A percentile compares a stretch with the other conserved stretches of the same genome.
phyloP scores from a whole-genome alignment of 2,888 invertebrate genomes.

The Hanleya hanleyi region DNA sequence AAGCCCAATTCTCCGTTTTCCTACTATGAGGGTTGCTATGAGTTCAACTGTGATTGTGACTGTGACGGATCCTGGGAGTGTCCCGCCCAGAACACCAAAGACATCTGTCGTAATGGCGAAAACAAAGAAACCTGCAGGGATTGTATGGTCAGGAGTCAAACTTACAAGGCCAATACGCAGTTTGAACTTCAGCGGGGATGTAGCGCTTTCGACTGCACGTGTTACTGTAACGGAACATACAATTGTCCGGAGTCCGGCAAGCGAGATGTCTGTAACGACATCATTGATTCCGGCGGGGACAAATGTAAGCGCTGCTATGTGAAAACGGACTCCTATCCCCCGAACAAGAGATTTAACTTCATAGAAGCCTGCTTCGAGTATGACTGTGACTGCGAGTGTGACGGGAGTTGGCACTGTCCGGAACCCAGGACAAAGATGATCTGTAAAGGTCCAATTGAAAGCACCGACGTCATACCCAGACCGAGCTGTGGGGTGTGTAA shows the following conservation, averaged over 20 bases:
- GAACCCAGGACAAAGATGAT: background rate
- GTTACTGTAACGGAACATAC: background rate
- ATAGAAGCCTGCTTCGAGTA: background rate
- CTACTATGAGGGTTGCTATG: conserved; percentile 49
- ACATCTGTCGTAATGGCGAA: conserved; percentile 40
- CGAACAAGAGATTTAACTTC: background rate
- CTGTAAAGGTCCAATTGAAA: conserved; percentile 10
- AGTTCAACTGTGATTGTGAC: conserved; percentile 49
- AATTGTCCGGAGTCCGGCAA: background rate
- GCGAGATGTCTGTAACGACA: background rate
- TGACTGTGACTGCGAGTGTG: conserved; percentile 1
- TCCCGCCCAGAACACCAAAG: conserved; percentile 39
- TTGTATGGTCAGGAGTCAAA: background rate
- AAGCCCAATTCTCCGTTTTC: conserved; percentile 46
- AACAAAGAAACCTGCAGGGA: background rate
- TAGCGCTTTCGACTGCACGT: background rate
- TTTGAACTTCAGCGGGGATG: background rate
- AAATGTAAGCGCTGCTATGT: background rate
- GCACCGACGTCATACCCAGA: background rate
- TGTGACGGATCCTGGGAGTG: conserved; percentile 54
- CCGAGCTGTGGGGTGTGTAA: background rate
- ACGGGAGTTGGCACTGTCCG: conserved; percentile 1
- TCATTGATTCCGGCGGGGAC: background rate
- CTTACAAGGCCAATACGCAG: background rate
- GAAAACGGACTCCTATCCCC: background rate